A percentile compares a stretch with the other conserved stretches of the same genome.
Evolutionary conservation across 2,113 vertebrate genomes (phyloP).

Genomic region (Mustela lutreola): DNA sequence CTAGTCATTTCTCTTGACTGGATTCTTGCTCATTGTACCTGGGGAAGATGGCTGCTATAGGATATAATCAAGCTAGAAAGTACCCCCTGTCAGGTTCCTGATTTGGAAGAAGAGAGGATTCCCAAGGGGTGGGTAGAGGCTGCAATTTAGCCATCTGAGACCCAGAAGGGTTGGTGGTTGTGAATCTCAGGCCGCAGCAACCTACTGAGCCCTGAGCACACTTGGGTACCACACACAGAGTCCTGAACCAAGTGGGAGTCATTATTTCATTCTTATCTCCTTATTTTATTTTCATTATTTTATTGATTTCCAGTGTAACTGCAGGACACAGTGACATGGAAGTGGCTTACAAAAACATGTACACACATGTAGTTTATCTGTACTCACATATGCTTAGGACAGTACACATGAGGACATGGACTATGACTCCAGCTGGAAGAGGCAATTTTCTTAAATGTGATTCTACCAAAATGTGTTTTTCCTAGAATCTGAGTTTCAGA

Average conservation of each 20-base stretch:
- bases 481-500: not conserved
- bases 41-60: not conserved
- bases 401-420: not conserved
- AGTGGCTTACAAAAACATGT: not conserved
- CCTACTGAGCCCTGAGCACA: not conserved
- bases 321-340: not conserved
- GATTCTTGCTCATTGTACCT: not conserved
- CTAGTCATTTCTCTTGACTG: not conserved
- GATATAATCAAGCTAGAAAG: not conserved
- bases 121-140: not conserved
- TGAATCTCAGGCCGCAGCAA: not conserved
- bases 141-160: not conserved
- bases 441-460: not conserved
- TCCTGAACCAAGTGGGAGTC: not conserved
- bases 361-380: not conserved
- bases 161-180: no score
- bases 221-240: not conserved
- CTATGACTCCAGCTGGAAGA: not conserved
- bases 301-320: not conserved
- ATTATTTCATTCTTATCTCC: not conserved
- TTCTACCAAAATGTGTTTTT: not conserved
- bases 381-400: not conserved
- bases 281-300: not conserved
- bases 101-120: not conserved
- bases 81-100: not conserved